Evolutionary conservation across 2,888 invertebrate genomes (phyloP), one percentile per base, ranked within the genome.

Genomic region (Ochropleura plecta): DNA sequence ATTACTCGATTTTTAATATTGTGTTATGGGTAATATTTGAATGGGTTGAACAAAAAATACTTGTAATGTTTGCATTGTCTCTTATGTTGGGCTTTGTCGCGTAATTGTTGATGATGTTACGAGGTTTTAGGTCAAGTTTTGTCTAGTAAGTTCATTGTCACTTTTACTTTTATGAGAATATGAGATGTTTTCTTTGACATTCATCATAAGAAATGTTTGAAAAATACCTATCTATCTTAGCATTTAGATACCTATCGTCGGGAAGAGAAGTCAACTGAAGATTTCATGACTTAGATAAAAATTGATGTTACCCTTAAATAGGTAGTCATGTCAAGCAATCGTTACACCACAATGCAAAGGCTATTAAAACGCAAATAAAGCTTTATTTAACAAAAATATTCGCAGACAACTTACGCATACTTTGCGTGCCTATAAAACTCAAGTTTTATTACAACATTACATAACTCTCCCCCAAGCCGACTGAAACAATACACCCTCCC

Each of bases 1-100:
- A 91, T 92, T 90, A 85, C 89, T 88, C 86, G 86, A 78, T 89
- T 88, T 86, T 87, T 88, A 87, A 87, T 87, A 87, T 87, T 83
- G 83, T 86, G 78, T 78, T 80, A 86, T 88, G 81, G 78, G 79
- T 66, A 74, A 88, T 87, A 82, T 85, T 86, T 84, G 85, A 82
- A 82, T 81, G 83, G 78, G 86, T 79, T 73, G 78, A 46, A 83
- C 65, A 82, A 84, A 86, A 77, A 82, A 74, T 76, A 76, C 69
- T 78, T 75, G 83, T 78, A 78, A 85, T 62, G 83, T 71, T 53
- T 49, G 85, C 64, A 73, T 82, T 85, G 86, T 85, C 69, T 78
- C 68, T 9, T 44, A 65, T 65, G 74, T 72, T 83, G 73, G 62
- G 66, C 76, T 82, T 73, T 70, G 69, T 71, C 16, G 62, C 64